Evolutionary conservation across 2,888 invertebrate genomes (phyloP).

Genomic region (Callimorpha dominula): DNA sequence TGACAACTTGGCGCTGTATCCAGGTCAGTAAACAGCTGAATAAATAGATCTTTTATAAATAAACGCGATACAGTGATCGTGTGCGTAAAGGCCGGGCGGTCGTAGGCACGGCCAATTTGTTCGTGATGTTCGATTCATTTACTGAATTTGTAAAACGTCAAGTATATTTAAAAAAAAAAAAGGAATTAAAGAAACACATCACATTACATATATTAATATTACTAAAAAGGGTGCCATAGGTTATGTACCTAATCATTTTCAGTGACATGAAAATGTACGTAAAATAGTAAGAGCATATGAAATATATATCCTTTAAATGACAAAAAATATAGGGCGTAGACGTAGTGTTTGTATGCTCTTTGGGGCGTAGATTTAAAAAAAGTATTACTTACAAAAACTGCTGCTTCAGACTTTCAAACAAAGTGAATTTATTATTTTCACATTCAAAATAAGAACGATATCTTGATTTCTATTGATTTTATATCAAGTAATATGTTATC

Average conservation of each 20-base stretch:
- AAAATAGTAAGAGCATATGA: no score
- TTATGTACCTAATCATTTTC: no score
- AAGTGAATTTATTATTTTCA: not conserved
- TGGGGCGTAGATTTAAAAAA: no score
- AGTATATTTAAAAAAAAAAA: not conserved
- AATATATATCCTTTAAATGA: no score
- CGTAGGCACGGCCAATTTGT: constrained; percentile 67
- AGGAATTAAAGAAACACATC: not conserved
- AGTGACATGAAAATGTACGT: no score
- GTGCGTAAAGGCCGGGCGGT: constrained; percentile 57
- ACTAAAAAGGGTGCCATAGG: no score
- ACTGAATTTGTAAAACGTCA: constrained; percentile 19
- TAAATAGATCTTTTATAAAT: constrained; percentile 84
- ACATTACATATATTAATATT: not conserved
- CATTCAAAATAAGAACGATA: not conserved
- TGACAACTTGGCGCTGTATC: constrained; percentile 75
- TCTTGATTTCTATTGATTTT: not conserved
- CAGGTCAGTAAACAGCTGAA: constrained; percentile 82
- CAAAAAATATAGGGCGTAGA: no score
- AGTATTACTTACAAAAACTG: no score
- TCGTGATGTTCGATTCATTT: constrained; percentile 32
- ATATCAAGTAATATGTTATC: not conserved
- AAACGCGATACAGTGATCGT: constrained; percentile 64
- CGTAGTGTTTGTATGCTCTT: no score
- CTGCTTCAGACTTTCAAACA: not conserved